Evolutionary conservation across 1,140 invertebrate genomes (phyloP).

Genomic region (Homarus americanus): DNA sequence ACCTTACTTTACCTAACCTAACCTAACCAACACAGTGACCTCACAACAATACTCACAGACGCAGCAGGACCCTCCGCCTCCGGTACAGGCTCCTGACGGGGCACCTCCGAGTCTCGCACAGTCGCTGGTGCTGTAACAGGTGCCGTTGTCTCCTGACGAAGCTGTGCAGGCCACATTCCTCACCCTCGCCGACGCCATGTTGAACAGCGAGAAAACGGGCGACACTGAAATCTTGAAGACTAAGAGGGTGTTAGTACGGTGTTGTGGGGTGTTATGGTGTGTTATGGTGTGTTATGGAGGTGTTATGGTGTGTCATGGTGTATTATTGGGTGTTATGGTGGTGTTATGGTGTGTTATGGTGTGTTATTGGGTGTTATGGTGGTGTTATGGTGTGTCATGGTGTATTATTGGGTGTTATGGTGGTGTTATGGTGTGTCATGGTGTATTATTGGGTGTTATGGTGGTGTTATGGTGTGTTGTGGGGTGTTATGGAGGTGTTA

Average conservation of each 20-base stretch:
- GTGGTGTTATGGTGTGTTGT: no score
- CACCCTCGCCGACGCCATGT: not conserved
- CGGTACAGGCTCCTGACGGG: conserved; percentile 86
- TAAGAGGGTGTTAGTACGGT: not conserved
- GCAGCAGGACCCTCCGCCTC: conserved; percentile 87
- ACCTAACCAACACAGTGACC: no score
- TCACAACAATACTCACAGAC: conserved; percentile 82
- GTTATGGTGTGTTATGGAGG: not conserved
- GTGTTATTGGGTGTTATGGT: not conserved
- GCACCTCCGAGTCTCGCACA: conserved; percentile 84
- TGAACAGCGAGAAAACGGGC: conserved; percentile 14
- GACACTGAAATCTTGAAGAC: conserved; percentile 33
- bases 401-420: not conserved
- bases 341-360: not conserved
- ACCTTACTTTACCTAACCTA: no score
- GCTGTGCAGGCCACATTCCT: conserved; percentile 74
- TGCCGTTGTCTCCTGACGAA: conserved; percentile 86
- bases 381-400: not conserved
- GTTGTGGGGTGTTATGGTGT: not conserved
- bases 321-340: not conserved
- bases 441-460: no score
- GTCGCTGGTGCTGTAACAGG: conserved; percentile 84
- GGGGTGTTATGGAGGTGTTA: no score
- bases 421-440: no score
- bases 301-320: no score